Percentiles rank a stretch among this genome's conserved stretches.
Conservation (phyloP, 2,797 vertebrate genomes). For the Sebastes kiyomatsui region DNA sequence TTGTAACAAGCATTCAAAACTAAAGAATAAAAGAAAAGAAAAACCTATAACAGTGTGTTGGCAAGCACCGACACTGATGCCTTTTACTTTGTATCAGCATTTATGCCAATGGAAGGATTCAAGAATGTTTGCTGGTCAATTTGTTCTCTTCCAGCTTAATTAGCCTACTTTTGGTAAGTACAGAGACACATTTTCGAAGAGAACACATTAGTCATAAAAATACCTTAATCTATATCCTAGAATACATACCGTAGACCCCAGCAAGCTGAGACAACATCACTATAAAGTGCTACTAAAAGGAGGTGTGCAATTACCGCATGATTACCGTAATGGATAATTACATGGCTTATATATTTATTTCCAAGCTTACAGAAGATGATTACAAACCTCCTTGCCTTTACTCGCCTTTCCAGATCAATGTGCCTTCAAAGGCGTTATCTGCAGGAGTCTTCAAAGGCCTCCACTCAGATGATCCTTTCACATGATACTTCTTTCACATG, state of each 20-base stretch:
- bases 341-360: conserved; percentile 21
- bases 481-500: background rate
- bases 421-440: conserved; percentile 6
- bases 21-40: background rate
- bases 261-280: background rate
- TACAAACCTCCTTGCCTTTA: conserved; percentile 1
- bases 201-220: background rate
- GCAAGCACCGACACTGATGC: background rate
- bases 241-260: background rate
- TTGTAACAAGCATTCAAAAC: background rate
- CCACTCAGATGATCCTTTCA: conserved; percentile 16
- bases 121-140: background rate
- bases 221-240: background rate
- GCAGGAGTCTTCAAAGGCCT: conserved; percentile 25
- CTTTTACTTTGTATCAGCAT: background rate
- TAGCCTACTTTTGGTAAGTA: background rate
- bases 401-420: conserved; percentile 16
- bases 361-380: background rate
- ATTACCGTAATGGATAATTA: conserved; percentile 6
- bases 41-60: background rate
- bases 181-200: background rate
- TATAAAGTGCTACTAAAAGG: background rate
- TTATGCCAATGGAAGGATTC: background rate
- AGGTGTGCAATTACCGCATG: conserved; percentile 3
- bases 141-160: background rate